Evolutionary conservation across 2,797 vertebrate species (phyloP).

Genomic region (Miichthys miiuy): DNA sequence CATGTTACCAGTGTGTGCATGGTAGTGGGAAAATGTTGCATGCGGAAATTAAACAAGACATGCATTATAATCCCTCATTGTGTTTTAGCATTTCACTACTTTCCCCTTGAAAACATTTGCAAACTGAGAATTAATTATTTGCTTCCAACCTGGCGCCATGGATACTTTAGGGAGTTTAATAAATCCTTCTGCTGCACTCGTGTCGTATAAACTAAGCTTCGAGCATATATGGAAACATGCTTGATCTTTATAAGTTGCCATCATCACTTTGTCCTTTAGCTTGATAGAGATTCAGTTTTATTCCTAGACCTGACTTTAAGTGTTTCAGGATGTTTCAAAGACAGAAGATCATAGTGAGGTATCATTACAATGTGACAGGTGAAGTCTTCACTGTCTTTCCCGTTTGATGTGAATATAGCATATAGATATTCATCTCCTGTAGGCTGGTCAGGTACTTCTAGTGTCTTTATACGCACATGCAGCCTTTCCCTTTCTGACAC

Average conservation of each 20-base stretch:
- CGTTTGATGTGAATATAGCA: slow-evolving; percentile 37
- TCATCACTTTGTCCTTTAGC: background rate
- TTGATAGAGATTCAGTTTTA: background rate
- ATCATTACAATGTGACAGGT: slow-evolving; percentile 42
- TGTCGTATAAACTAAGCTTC: too few species aligned
- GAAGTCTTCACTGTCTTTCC: slow-evolving; percentile 15
- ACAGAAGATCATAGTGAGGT: background rate
- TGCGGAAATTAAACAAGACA: slow-evolving; percentile 23
- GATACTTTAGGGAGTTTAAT: background rate
- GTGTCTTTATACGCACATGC: slow-evolving; percentile 30
- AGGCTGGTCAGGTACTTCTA: slow-evolving; percentile 29
- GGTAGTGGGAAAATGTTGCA: slow-evolving; percentile 3
- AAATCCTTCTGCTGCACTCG: background rate
- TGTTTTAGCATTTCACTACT: background rate
- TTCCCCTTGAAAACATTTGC: slow-evolving; percentile 1
- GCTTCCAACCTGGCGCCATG: background rate
- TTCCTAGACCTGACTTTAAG: background rate
- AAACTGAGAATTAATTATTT: slow-evolving; percentile 2
- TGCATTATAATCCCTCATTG: slow-evolving; percentile 8
- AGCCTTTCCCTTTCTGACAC: slow-evolving; percentile 37
- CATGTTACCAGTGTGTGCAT: slow-evolving; percentile 10
- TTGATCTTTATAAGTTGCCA: background rate
- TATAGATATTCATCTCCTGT: slow-evolving; percentile 50
- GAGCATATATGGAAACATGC: background rate
- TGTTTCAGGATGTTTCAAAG: slow-evolving; percentile 8